Evolutionary conservation across 2,888 invertebrate species (phyloP), one percentile per base, ranked within the genome.

Genomic region (Creontiades dilutus): DNA sequence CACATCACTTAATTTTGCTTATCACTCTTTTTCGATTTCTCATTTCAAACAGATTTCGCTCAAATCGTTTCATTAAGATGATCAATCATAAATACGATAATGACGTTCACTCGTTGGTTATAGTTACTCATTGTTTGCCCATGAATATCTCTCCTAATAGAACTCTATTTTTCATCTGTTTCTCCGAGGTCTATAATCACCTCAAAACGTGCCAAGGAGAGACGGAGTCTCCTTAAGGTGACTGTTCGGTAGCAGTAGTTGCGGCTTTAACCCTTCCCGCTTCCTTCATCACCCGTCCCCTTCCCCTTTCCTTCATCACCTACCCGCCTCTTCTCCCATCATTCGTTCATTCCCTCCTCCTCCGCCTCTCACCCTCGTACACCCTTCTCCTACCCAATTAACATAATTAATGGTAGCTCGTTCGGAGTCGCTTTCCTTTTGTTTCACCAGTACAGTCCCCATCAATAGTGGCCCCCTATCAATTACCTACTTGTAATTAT

Each of bases 331-430:
- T 27, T 37, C 80, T n/a, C 23, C 5, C 80, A 4, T 16, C 75
- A 12, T 13, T 75, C 78, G n/a, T 11, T 52, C 82, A 19, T 9
- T 2, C n/a, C n/a, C n/a, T n/a, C n/a, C 82, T 28, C 57, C 85
- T 7, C 46, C 61, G 0, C 85, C 85, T 11, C 48, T 48, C 80
- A 19, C 4, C 80, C 14, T 11, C 82, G 75, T 68, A 27, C 85
- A 37, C 47, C 19, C 75, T 86, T 27, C 52, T 82, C 52, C 52
- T 55, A 23, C 46, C 88, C 89, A 90, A 90, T 90, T 90, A 90
- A 85, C 90, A 90, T 90, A 90, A 90, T 90, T 90, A 90, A 90
- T 90, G 90, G 90, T 76, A 85, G 84, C 90, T 90, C 89, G 85
- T 90, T 87, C 82, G 82, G 76, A 19, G 27, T 78, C 90, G 86